Conservation (phyloP, 2,113 vertebrate species). For the Telmatochromis brichardi region DNA sequence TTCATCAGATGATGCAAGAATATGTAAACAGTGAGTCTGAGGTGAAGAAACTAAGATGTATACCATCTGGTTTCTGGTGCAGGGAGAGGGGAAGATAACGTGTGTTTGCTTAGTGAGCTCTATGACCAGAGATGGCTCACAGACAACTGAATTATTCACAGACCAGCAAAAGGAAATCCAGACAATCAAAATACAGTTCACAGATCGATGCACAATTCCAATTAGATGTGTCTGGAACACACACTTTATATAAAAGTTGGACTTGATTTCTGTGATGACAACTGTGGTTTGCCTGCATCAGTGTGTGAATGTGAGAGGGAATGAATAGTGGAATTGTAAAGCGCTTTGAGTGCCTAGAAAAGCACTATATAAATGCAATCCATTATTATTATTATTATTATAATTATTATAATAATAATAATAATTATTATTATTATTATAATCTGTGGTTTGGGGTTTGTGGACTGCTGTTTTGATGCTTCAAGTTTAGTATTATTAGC, state of each 20-base stretch:
- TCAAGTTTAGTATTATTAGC: background rate
- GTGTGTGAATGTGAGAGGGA: background rate
- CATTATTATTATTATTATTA: background rate
- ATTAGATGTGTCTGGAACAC: background rate
- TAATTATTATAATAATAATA: too few relatives aligned
- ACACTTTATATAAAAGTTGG: background rate
- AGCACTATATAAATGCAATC: background rate
- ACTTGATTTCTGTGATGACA: accelerated
- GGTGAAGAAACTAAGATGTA: background rate
- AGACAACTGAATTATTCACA: conserved; percentile 48
- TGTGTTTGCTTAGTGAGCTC: conserved; percentile 73
- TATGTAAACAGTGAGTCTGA: background rate
- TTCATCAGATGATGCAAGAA: background rate
- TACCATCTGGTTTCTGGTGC: conserved; percentile 69
- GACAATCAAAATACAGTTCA: background rate
- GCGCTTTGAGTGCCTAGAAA: background rate
- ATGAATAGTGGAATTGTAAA: background rate
- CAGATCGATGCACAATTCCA: background rate
- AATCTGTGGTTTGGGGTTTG: background rate
- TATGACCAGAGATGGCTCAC: conserved; percentile 67
- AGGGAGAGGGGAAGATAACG: conserved; percentile 78
- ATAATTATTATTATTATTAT: background rate
- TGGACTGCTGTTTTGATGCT: background rate
- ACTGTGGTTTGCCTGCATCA: background rate
- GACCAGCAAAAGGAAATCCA: background rate